Base-by-base conservation (phyloP, 2,888 invertebrate genomes). In the Cecidostiba fungosa region DNA sequence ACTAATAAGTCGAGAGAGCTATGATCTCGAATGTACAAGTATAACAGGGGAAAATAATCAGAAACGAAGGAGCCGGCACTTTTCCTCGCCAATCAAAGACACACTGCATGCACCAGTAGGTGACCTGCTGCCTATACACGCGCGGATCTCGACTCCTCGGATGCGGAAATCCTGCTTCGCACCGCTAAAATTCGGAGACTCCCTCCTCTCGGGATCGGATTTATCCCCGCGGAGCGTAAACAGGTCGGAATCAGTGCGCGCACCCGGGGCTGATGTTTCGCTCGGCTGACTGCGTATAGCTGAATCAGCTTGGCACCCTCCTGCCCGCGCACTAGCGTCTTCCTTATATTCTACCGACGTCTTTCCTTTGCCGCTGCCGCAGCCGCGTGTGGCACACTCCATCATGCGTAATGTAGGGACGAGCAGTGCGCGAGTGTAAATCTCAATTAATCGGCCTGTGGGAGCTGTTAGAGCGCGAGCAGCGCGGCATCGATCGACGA, bases 251-350 rank as follows among this genome's bases (percentile, higher is more conserved):
- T 76, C 72, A 72, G 72, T 14, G 26, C 54, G n/a, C 32, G 47
- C 14, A 29, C 39, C 87, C 87, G 84, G 89, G 89, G 39, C 1
- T 10, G 90, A 89, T 89, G 91, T 91, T 88, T 91, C 91, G 91
- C 91, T 89, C 89, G 89, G 90, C 87, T 90, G 91, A 87, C 66
- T 66, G 54, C 54, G 86, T 89, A 87, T 87, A 88, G 91, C 92
- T 92, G 92, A 92, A 90, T 92, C 92, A 92, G 92, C 91, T 90
- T 89, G 89, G 88, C 90, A 90, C 90, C 90, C 90, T 90, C 88
- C 84, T 86, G 87, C 54, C n/a, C n/a, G n/a, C n/a, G n/a, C 1
- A n/a, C n/a, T n/a, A 59, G 54, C 83, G 88, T 86, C 86, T 77
- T 36, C 87, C 87, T 72, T 72, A 12, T 43, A 10, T 12, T 69